Conservation (phyloP, 2,888 invertebrate genomes). For the Chesias legatella region DNA sequence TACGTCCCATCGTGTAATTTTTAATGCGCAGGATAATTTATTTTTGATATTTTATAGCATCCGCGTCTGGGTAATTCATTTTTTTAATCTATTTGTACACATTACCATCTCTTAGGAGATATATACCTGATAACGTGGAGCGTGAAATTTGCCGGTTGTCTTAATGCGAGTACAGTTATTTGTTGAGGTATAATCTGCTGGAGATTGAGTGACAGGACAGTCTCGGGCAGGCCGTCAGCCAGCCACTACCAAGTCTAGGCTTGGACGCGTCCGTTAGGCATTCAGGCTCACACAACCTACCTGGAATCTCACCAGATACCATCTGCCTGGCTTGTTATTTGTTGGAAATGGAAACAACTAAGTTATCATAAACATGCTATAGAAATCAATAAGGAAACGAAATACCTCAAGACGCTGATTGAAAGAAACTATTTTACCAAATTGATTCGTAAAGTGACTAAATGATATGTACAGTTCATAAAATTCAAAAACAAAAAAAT, state of each 20-base stretch:
- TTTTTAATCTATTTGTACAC: conserved; percentile 7
- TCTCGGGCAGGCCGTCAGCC: conserved; percentile 47
- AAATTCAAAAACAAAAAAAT: too few relatives aligned
- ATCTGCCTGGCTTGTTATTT: conserved; percentile 56
- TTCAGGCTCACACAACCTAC: conserved; percentile 61
- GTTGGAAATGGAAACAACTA: conserved; percentile 41
- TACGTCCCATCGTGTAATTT: conserved; percentile 52
- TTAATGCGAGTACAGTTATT: conserved; percentile 52
- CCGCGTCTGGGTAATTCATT: not conserved
- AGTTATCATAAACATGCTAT: conserved; percentile 9
- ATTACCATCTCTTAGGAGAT: conserved; percentile 8
- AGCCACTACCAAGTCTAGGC: conserved; percentile 43
- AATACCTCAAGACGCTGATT: conserved; percentile 1
- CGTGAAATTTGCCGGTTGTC: conserved; percentile 53
- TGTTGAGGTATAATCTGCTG: conserved; percentile 53
- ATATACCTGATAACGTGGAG: conserved; percentile 14
- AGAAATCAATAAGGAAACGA: not conserved
- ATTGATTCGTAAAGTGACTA: too few relatives aligned
- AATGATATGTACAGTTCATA: too few relatives aligned
- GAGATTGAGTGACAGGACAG: conserved; percentile 66
- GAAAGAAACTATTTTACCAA: too few relatives aligned
- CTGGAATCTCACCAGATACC: conserved; percentile 68
- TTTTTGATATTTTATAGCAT: conserved; percentile 37
- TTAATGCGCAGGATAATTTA: conserved; percentile 46
- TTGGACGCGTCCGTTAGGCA: conserved; percentile 67